Conservation (phyloP, 2,797 vertebrate species). For the Tragopan temminckii region DNA sequence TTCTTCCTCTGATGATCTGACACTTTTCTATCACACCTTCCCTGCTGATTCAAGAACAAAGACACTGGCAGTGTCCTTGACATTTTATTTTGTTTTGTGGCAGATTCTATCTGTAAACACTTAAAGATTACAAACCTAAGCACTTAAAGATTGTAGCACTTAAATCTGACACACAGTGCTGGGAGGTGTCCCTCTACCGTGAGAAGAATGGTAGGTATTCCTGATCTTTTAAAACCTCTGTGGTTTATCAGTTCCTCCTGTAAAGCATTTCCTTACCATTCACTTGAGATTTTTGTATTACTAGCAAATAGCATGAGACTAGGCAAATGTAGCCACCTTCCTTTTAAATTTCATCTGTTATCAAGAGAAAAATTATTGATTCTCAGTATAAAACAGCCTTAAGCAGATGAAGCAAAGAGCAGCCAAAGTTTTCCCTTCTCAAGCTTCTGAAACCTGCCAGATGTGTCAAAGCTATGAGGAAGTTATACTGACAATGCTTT, state of each 20-base stretch:
- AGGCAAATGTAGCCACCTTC: background rate
- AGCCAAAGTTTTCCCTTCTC: background rate
- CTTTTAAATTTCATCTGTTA: background rate
- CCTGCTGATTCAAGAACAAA: background rate
- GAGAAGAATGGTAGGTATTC: background rate
- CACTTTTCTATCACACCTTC: background rate
- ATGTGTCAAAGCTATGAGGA: background rate
- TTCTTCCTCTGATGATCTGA: background rate
- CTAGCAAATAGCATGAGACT: background rate
- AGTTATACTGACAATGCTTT: background rate
- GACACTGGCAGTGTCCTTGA: background rate
- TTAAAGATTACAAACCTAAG: background rate
- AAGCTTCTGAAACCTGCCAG: background rate
- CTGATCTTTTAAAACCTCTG: background rate
- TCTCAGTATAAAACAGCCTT: background rate
- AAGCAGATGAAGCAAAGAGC: background rate
- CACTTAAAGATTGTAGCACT: background rate
- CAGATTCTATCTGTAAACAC: background rate
- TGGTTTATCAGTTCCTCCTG: background rate
- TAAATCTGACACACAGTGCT: background rate
- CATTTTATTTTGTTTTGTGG: background rate
- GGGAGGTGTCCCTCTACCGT: background rate
- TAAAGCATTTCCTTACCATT: background rate
- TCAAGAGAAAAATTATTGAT: background rate
- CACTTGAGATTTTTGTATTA: background rate